Conservation (phyloP, 2,113 vertebrate genomes). For the Alligator mississippiensis region DNA sequence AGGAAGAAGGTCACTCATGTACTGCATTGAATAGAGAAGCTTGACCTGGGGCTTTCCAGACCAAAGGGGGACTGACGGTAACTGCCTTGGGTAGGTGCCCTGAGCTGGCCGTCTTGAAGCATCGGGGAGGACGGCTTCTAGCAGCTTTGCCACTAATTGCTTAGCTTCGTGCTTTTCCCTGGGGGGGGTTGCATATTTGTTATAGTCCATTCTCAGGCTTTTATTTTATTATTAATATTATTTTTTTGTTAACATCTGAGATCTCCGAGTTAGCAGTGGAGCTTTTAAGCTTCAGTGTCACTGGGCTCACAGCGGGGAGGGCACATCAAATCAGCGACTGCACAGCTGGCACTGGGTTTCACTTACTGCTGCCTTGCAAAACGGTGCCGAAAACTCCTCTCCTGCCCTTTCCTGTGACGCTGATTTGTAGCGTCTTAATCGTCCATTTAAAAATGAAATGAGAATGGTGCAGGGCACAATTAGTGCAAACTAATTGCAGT, state of each 20-base stretch:
- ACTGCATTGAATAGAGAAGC: neutral
- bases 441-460: neutral
- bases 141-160: neutral
- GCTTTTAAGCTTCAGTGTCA: neutral
- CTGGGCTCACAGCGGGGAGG: neutral
- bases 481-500: no score
- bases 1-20: neutral
- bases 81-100: neutral
- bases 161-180: neutral
- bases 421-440: neutral
- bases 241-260: no score
- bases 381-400: neutral
- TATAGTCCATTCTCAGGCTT: neutral
- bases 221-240: neutral
- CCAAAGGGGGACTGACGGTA: neutral
- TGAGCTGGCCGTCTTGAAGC: neutral
- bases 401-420: neutral
- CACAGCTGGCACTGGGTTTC: neutral
- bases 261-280: neutral
- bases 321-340: neutral
- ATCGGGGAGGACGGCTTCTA: neutral
- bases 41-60: neutral
- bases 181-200: neutral
- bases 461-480: no score
- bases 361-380: neutral